Evolutionary conservation across 2,113 vertebrate species (phyloP).

Genomic region (Pontoporia blainvillei): DNA sequence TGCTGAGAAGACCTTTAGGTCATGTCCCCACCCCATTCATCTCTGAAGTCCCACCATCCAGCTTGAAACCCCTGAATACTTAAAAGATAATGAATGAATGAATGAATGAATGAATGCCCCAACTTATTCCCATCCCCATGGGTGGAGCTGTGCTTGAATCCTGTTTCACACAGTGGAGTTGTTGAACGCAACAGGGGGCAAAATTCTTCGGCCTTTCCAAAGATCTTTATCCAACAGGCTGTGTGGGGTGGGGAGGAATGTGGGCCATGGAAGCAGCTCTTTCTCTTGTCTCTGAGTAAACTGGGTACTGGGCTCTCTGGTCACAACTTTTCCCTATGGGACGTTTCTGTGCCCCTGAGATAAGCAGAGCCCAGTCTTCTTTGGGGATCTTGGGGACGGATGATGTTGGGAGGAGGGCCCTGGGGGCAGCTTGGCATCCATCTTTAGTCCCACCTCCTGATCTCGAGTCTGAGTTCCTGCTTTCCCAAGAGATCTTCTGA

Average conservation of each 20-base stretch:
- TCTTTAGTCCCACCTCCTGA: background rate
- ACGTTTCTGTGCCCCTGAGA: background rate
- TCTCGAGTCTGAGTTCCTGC: background rate
- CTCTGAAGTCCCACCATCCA: background rate
- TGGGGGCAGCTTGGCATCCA: background rate
- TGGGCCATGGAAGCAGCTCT: background rate
- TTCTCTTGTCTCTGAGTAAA: background rate
- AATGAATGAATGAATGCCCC: background rate
- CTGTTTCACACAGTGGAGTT: background rate
- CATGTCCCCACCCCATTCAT: rapidly evolving
- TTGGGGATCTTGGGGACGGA: background rate
- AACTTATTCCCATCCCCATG: background rate
- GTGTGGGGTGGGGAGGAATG: too few species aligned
- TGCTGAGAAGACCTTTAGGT: background rate
- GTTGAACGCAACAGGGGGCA: background rate
- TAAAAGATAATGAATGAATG: background rate
- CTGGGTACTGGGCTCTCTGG: background rate
- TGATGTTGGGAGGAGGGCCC: background rate
- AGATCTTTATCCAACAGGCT: background rate
- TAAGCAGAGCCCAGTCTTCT: background rate
- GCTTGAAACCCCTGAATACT: background rate
- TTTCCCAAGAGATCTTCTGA: background rate
- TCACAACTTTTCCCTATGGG: background rate
- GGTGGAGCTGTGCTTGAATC: background rate
- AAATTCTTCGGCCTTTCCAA: background rate